phyloP scores from a whole-genome alignment of 2,888 invertebrate genomes.

The Tanytarsus gracilentus region DNA sequence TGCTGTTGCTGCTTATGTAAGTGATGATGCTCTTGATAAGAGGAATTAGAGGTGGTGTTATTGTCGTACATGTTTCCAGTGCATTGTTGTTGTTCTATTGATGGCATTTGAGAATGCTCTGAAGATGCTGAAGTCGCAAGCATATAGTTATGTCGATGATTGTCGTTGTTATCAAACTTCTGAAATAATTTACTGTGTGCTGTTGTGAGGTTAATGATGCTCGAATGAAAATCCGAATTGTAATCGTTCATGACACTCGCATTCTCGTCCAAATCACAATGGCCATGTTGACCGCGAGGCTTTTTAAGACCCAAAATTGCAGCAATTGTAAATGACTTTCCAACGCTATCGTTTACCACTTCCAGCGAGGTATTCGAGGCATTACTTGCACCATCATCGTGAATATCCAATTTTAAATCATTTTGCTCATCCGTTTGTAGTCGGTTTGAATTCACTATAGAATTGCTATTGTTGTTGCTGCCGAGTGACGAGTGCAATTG shows the following conservation, averaged over 20 bases:
- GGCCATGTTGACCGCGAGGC: slow-evolving; percentile 31
- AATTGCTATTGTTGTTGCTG: slow-evolving; percentile 31
- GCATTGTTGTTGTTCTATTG: slow-evolving; percentile 20
- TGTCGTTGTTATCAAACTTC: slow-evolving; percentile 26
- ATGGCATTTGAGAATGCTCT: slow-evolving; percentile 23
- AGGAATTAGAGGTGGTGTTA: slow-evolving; percentile 22
- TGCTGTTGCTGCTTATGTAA: slow-evolving; percentile 27
- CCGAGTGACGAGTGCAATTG: slow-evolving; percentile 40
- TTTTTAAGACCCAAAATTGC: slow-evolving; percentile 71
- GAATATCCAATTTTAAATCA: slow-evolving; percentile 18
- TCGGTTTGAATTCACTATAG: slow-evolving; percentile 31
- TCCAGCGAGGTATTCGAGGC: slow-evolving; percentile 38
- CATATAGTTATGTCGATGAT: slow-evolving; percentile 20
- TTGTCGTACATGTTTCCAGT: slow-evolving; percentile 26
- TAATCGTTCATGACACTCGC: slow-evolving; percentile 8
- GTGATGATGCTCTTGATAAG: slow-evolving; percentile 28
- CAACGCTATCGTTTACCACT: slow-evolving; percentile 36
- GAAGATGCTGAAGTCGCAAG: neutral
- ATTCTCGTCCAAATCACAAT: slow-evolving; percentile 18
- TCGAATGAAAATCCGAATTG: slow-evolving; percentile 24
- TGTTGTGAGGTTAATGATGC: slow-evolving; percentile 22
- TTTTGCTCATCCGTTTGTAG: slow-evolving; percentile 6
- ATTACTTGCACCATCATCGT: slow-evolving; percentile 17
- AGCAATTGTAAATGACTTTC: slow-evolving; percentile 79
- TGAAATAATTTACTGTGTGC: slow-evolving; percentile 27